Evolutionary conservation across 1,140 invertebrate species (phyloP).

Genomic region (Nasonia vitripennis): DNA sequence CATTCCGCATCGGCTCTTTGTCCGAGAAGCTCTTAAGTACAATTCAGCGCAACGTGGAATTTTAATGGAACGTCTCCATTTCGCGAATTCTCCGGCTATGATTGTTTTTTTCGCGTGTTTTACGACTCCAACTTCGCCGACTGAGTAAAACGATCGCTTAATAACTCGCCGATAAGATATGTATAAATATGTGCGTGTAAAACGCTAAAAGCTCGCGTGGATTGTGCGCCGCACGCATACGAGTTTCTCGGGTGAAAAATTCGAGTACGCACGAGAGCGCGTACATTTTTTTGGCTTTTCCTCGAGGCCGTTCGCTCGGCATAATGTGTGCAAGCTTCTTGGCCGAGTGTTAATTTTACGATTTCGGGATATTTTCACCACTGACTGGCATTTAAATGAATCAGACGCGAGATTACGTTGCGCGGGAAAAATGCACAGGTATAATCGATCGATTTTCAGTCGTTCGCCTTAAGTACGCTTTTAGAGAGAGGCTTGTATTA

Average conservation of each 20-base stretch:
- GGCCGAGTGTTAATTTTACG: neutral
- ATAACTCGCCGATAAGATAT: too few relatives aligned
- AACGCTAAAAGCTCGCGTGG: neutral
- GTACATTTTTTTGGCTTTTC: neutral
- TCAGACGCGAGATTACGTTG: neutral
- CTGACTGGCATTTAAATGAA: neutral
- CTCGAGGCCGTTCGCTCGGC: neutral
- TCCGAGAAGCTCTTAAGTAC: constrained; percentile 5
- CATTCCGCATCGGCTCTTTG: neutral
- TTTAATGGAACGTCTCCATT: constrained; percentile 26
- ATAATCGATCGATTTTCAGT: neutral
- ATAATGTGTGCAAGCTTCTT: neutral
- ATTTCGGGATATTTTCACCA: neutral
- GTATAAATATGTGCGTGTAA: neutral
- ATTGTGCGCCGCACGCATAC: neutral
- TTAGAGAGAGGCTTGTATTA: neutral
- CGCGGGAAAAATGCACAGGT: neutral
- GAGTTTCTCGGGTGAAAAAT: neutral
- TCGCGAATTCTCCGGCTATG: neutral
- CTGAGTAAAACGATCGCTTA: too few relatives aligned
- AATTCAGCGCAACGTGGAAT: neutral
- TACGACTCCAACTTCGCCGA: too few relatives aligned
- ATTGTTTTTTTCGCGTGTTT: neutral
- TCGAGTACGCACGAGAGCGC: neutral
- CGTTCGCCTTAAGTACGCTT: neutral